Conservation (phyloP, 2,797 vertebrate species). For the Acanthis flammea region DNA sequence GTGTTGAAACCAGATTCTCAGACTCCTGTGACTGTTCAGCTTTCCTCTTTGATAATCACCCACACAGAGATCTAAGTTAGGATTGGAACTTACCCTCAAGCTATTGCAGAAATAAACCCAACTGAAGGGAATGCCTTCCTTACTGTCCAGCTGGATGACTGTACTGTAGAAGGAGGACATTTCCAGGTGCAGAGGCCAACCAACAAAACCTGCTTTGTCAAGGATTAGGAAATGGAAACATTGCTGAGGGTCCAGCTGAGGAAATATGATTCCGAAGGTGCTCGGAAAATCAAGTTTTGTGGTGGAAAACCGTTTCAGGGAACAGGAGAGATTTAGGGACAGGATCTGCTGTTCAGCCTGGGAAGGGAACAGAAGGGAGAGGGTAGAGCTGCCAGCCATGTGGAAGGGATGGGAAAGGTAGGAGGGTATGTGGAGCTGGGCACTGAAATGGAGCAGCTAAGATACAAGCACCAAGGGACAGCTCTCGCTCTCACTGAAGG, state of each 20-base stretch:
- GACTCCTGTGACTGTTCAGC: neutral
- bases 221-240: neutral
- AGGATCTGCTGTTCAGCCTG: neutral
- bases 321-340: neutral
- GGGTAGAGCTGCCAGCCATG: neutral
- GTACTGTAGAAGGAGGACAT: neutral
- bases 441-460: neutral
- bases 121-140: neutral
- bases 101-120: neutral
- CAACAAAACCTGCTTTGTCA: neutral
- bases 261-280: neutral
- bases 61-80: neutral
- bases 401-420: conserved; percentile 6
- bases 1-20: neutral
- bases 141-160: neutral
- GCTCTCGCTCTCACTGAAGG: conserved; percentile 40
- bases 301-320: neutral
- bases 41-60: conserved; percentile 16
- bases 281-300: neutral
- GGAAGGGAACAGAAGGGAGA: neutral
- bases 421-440: conserved; percentile 6
- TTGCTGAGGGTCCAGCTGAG: neutral
- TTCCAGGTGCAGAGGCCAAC: neutral
- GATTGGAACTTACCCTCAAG: neutral
- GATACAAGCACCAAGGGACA: conserved; percentile 57